Evolutionary conservation across 2,113 vertebrate species (phyloP).

Genomic region (Orientallactaga bullata): DNA sequence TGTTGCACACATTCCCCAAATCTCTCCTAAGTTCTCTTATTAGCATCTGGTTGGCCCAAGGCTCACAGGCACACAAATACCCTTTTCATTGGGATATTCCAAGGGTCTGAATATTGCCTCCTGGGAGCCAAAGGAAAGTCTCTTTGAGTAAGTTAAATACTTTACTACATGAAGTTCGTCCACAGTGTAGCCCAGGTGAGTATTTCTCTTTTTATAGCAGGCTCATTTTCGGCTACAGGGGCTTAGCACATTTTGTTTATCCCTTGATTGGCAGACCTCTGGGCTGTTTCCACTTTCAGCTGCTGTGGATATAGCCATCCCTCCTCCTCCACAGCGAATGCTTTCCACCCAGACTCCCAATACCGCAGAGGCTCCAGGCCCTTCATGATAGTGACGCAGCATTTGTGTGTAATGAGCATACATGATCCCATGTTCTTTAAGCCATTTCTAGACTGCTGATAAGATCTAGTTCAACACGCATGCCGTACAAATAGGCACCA

Average conservation of each 20-base stretch:
- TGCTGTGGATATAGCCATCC: not conserved
- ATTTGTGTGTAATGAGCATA: not conserved
- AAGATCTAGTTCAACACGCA: not conserved
- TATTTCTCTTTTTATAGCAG: not conserved
- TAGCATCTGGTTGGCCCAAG: not conserved
- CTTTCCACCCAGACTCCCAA: not conserved
- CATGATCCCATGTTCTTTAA: not conserved
- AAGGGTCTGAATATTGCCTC: not conserved
- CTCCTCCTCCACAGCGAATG: not conserved
- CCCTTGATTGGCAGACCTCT: not conserved
- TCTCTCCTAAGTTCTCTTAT: not conserved
- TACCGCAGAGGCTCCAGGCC: not conserved
- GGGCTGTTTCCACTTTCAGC: not conserved
- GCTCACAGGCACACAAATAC: not conserved
- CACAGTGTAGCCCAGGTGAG: not conserved
- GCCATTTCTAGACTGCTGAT: not conserved
- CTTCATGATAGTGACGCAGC: not conserved
- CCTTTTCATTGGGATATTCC: not conserved
- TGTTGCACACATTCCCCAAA: not conserved
- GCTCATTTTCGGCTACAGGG: not conserved
- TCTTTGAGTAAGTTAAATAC: not conserved
- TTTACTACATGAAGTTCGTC: not conserved
- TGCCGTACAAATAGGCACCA: not conserved
- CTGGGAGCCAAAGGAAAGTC: not conserved
- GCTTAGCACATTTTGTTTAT: not conserved